Percentiles rank a stretch among this genome's conserved stretches.
Conservation (phyloP, 2,113 vertebrate species). For the Plestiodon gilberti region DNA sequence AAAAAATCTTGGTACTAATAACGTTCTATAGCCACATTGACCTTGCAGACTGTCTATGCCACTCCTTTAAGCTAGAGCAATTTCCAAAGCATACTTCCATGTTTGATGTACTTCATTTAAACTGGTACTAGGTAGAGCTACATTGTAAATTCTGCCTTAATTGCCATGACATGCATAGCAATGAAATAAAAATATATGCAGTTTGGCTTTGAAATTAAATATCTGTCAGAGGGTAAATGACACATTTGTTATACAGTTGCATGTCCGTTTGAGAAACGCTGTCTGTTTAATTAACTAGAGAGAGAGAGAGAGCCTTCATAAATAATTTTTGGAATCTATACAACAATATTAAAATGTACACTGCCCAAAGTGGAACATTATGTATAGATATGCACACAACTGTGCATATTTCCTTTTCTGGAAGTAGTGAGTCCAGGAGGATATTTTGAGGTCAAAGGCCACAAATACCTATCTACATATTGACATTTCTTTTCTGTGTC, state of each 20-base stretch:
- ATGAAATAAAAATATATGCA: constrained; percentile 64
- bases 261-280: constrained; percentile 30
- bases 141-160: constrained; percentile 67
- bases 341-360: constrained; percentile 43
- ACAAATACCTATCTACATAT: constrained; percentile 72
- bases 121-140: constrained; percentile 57
- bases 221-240: constrained; percentile 39
- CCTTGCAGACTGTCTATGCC: constrained; percentile 42
- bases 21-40: background rate
- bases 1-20: constrained; percentile 27
- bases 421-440: constrained; percentile 70
- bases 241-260: constrained; percentile 33
- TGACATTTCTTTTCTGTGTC: constrained; percentile 70
- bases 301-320: too few species aligned
- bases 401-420: constrained; percentile 61
- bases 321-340: background rate
- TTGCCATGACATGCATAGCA: constrained; percentile 60
- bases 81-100: constrained; percentile 67
- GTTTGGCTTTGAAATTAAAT: constrained; percentile 62
- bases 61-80: constrained; percentile 56
- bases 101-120: constrained; percentile 80
- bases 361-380: constrained; percentile 39
- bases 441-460: constrained; percentile 66
- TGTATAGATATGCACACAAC: constrained; percentile 49
- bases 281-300: constrained; percentile 10